phyloP scores from a whole-genome alignment of 2,888 invertebrate species.

The Abrostola triplasia region DNA sequence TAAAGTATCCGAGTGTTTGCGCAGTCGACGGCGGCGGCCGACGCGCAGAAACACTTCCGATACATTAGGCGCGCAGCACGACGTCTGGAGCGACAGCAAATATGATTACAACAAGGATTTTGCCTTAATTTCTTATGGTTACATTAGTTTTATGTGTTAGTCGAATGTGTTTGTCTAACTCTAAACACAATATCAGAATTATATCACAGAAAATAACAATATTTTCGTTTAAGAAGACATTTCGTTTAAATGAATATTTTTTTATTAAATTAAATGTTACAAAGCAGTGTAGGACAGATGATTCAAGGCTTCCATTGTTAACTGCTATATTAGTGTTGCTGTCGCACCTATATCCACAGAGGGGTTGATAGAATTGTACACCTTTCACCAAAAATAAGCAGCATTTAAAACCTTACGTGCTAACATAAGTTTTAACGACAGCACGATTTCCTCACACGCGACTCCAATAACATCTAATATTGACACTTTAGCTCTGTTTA shows the following conservation, averaged over 20 bases:
- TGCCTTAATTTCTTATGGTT: constrained; percentile 1
- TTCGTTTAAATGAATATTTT: too few species aligned
- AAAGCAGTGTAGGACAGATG: too few species aligned
- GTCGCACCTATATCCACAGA: too few species aligned
- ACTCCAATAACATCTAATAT: not conserved
- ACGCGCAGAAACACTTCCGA: constrained; percentile 52
- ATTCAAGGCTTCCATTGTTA: too few species aligned
- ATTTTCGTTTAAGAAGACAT: too few species aligned
- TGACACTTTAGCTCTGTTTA: not conserved
- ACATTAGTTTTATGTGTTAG: constrained; percentile 16
- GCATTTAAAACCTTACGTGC: not conserved
- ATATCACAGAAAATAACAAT: not conserved
- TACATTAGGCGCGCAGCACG: constrained; percentile 61
- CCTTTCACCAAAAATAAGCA: too few species aligned
- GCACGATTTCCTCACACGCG: not conserved
- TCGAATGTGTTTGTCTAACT: not conserved
- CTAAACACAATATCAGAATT: too few species aligned
- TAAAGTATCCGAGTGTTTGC: constrained; percentile 41
- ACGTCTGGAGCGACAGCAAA: constrained; percentile 47
- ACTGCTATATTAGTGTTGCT: too few species aligned
- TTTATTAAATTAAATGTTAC: too few species aligned
- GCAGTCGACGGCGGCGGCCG: constrained; percentile 18
- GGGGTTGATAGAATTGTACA: too few species aligned
- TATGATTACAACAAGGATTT: constrained; percentile 24
- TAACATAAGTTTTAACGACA: not conserved